phyloP scores from a whole-genome alignment of 2,888 invertebrate species.

The Megastigmus dorsalis region DNA sequence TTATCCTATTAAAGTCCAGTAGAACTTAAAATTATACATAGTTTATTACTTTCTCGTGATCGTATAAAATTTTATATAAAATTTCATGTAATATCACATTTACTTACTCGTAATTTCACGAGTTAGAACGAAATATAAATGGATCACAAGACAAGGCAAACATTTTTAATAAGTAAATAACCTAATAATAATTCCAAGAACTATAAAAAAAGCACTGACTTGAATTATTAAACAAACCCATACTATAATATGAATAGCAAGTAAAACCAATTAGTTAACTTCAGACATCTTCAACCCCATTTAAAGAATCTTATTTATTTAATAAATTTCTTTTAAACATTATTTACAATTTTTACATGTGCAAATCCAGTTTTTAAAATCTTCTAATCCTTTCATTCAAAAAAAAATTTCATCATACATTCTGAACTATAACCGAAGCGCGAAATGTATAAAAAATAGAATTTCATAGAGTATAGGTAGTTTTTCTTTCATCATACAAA shows the following conservation, averaged over 20 bases:
- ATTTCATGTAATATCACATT: no score
- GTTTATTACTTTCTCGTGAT: no score
- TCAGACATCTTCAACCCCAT: neutral
- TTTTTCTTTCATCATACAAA: neutral
- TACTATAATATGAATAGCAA: neutral
- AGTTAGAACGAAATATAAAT: no score
- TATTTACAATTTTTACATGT: constrained; percentile 49
- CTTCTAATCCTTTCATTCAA: neutral
- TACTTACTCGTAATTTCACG: no score
- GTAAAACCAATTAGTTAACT: neutral
- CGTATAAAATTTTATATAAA: no score
- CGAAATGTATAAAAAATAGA: constrained; percentile 53
- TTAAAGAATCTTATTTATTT: constrained; percentile 42
- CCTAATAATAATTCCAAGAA: no score
- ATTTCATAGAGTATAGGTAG: constrained; percentile 30
- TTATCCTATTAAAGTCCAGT: neutral
- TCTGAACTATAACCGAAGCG: neutral
- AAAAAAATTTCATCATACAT: constrained; percentile 6
- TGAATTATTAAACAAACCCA: no score
- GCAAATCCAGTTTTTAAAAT: constrained; percentile 45
- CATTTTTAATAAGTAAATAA: no score
- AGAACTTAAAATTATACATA: no score
- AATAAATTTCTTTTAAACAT: constrained; percentile 36
- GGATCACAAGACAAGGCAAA: no score
- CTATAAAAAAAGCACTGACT: no score